phyloP scores from a whole-genome alignment of 2,113 vertebrate species.

The Paralichthys olivaceus region DNA sequence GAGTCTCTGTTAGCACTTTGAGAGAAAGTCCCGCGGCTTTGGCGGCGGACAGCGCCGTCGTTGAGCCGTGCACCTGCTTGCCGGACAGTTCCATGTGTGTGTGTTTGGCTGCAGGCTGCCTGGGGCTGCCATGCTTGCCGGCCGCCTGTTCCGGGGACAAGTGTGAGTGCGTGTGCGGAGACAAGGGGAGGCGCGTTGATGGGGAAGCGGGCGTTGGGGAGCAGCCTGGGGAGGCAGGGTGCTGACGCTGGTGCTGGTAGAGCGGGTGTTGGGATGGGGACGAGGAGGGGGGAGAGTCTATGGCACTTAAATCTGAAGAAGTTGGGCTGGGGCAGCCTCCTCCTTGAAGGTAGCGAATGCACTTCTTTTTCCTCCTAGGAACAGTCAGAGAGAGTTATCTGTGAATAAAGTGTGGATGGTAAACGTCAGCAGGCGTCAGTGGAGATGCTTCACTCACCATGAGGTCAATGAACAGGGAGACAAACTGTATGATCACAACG shows the following conservation, averaged over 20 bases:
- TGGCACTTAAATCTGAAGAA: constrained; percentile 99
- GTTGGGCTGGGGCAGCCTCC: constrained; percentile 94
- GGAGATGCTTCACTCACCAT: constrained; percentile 61
- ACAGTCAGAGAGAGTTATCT: constrained; percentile 95
- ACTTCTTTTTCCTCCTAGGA: constrained; percentile 99
- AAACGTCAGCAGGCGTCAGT: constrained; percentile 80
- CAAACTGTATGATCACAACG: constrained; percentile 1
- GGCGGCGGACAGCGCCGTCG: constrained; percentile 69
- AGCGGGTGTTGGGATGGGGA: constrained; percentile 74
- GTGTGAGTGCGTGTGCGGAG: constrained; percentile 69
- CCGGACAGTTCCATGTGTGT: constrained; percentile 69
- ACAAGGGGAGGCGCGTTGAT: constrained; percentile 71
- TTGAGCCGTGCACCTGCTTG: constrained; percentile 60
- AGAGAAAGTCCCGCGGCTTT: constrained; percentile 78
- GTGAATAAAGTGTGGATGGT: constrained; percentile 91
- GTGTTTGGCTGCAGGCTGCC: constrained; percentile 51
- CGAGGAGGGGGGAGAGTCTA: constrained; percentile 90
- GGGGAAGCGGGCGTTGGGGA: constrained; percentile 78
- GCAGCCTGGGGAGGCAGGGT: constrained; percentile 69
- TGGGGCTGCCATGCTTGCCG: constrained; percentile 68
- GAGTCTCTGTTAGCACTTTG: constrained; percentile 77
- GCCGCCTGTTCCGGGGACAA: constrained; percentile 50
- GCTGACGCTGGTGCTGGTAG: constrained; percentile 56
- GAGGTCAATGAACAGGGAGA: constrained; percentile 50
- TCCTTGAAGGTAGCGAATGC: constrained; percentile 99